These are phyloP conservation scores for Podocnemis expansa DNA, from an alignment of 2,113 vertebrate genomes.

Conservation along the genomic window DNA sequence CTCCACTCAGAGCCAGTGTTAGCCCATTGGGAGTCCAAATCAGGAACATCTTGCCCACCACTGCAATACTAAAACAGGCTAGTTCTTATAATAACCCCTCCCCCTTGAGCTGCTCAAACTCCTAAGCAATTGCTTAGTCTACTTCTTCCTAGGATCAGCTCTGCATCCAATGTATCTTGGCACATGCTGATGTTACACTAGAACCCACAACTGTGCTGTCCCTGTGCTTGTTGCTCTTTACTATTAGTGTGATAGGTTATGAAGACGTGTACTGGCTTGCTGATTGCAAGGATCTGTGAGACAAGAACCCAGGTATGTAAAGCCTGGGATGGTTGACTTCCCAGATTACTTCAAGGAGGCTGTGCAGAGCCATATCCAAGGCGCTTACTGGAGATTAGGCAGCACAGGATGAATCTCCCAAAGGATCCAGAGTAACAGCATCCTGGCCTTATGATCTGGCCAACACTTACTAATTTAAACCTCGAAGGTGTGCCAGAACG, in stretches of 20 bases:
- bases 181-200: background rate
- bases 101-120: background rate
- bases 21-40: background rate
- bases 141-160: background rate
- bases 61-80: background rate
- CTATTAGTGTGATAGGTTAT: background rate
- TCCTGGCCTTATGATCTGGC: background rate
- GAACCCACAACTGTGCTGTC: background rate
- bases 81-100: background rate
- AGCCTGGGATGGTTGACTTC: background rate
- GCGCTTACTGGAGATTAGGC: background rate
- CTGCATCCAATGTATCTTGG: background rate
- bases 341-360: background rate
- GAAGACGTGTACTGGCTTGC: background rate
- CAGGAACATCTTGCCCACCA: background rate
- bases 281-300: background rate
- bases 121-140: background rate
- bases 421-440: too few species aligned
- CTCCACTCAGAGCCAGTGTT: background rate
- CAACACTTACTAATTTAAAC: background rate
- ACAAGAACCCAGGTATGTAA: background rate
- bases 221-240: background rate
- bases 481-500: background rate
- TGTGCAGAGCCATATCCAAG: background rate
- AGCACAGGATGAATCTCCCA: background rate